Base-by-base conservation (phyloP, 2,797 vertebrate species). In the Arctocebus calabarensis region DNA sequence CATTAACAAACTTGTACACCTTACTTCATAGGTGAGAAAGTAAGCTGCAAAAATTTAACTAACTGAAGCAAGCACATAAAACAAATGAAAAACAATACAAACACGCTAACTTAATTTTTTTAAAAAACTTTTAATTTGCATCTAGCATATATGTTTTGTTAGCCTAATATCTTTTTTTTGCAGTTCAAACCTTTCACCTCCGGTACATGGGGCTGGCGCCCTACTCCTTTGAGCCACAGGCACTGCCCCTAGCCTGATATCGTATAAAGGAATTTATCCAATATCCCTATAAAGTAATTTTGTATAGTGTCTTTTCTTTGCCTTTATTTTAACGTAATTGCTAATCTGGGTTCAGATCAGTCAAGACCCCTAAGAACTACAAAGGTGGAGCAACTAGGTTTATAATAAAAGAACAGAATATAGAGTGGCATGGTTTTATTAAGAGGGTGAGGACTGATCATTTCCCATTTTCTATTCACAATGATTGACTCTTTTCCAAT, bases 301-400 rank as follows among this genome's bases (percentile, higher is more conserved):
- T 78, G 8, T 57, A 78, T 59, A 84, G 73, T 64, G 37, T 17
- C 29, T 64, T 78, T 94, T 70, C 40, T 71, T 84, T 64, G 84
- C 16, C 25, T 20, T 75, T 57, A 62, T 92, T 84, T 79, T 85
- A 74, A 68, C 20, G 16, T 81, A 68, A 66, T 70, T 82, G 59
- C 17, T 82, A 74, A 90, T 85, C 45, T 93, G 59, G 20, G 74
- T 90, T 86, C n/a, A 43, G 48, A 75, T 86, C 40, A 70, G 27
- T n/a, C 7, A 82, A 17, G 3, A 82, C 23, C 1, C 7, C 27
- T 61, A 52, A 93, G 32, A 59, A 81, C 59, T 52, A 82, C 0
- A 75, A 84, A 86, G 23, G 23, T 2, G 75, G 9, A 73, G 79
- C 3, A n/a, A n/a, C 8, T 73, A 13, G 34, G 40, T 78, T 77